Conservation (phyloP, 1,140 invertebrate genomes). For the Nephila pilipes region DNA sequence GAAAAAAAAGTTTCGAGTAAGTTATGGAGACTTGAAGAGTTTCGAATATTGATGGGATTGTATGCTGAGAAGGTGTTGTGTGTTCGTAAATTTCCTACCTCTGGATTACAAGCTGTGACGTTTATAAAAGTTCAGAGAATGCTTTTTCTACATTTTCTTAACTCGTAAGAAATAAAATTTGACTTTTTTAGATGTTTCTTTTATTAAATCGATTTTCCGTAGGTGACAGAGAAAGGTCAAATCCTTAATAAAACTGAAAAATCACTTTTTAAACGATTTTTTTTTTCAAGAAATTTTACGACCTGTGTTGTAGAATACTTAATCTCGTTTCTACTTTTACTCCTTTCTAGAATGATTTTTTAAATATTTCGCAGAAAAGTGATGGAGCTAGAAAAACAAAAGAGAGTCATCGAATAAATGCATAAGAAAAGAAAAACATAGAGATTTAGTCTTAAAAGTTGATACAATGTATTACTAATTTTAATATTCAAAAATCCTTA, state of each 20-base stretch:
- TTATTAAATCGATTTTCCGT: neutral
- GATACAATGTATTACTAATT: no score
- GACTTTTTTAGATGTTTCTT: neutral
- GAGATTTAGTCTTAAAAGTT: no score
- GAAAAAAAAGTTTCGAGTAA: neutral
- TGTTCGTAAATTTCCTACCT: neutral
- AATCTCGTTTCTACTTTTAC: no score
- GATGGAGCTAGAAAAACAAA: no score
- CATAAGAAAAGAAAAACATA: no score
- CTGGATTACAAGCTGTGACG: constrained; percentile 14
- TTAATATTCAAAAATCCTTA: no score
- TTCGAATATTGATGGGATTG: constrained; percentile 11
- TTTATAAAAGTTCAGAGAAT: neutral
- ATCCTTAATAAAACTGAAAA: neutral
- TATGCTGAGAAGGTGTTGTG: constrained; percentile 1
- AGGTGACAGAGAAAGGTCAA: neutral
- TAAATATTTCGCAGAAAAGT: no score
- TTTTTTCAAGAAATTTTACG: no score
- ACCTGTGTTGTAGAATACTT: no score
- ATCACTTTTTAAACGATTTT: no score
- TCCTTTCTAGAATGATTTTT: no score
- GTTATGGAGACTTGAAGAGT: neutral
- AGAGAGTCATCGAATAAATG: no score
- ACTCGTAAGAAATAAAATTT: neutral
- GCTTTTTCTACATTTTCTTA: neutral